Evolutionary conservation across 2,888 invertebrate genomes (phyloP), one percentile per base, ranked within the genome.

Genomic region (Brachyptera risi): DNA sequence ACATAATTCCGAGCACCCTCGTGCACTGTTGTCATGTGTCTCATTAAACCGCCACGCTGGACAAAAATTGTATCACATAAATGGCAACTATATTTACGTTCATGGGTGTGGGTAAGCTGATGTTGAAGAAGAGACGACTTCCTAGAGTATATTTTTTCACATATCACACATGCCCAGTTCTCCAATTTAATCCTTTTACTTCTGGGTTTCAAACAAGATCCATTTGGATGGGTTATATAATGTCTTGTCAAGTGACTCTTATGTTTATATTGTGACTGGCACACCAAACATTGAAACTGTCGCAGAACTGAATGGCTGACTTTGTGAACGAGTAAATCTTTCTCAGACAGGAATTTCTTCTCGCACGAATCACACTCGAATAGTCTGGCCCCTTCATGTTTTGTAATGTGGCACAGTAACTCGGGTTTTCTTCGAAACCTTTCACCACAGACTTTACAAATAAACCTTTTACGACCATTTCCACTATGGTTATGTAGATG

Each of bases 41-140:
- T n/a, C n/a, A n/a, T n/a, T n/a, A n/a, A n/a, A 56, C 19, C 63
- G 67, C 81, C 80, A 31, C 80, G 80, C 15, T 82, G 83, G 13
- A 83, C 80, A 73, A 86, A 86, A 69, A 81, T 81, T 67, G 83
- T 84, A 2, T 84, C 85, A 71, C 86, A 86, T 23, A 83, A 69
- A 71, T 85, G 83, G 68, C 86, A 86, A 1, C 83, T 81, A 71
- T 80, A 84, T 1, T 85, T 83, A 49, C 83, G 76, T 73, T 85
- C 85, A 1, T 84, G 85, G 7, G 69, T 71, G 56, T 76, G 75
- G 47, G n/a, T n/a, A n/a, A n/a, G n/a, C n/a, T n/a, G n/a, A n/a
- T n/a, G n/a, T n/a, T n/a, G n/a, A n/a, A n/a, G n/a, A n/a, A n/a
- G n/a, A n/a, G n/a, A n/a, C n/a, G n/a, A n/a, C n/a, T n/a, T n/a